Conservation (phyloP, 2,888 invertebrate species). For the Troides helena region DNA sequence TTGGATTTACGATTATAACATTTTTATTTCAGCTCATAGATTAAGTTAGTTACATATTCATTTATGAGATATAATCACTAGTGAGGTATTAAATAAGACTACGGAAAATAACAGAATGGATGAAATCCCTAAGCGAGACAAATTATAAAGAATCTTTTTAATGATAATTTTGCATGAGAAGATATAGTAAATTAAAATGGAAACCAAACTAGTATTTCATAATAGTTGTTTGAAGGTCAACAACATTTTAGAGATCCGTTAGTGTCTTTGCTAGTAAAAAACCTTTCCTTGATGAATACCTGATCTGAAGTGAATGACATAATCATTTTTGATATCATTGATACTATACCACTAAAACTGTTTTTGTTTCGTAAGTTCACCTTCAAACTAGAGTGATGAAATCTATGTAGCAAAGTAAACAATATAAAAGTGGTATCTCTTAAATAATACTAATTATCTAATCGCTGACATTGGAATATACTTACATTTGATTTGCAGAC, state of each 20-base stretch:
- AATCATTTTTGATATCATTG: slow-evolving; percentile 7
- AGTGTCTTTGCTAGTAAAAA: slow-evolving; percentile 19
- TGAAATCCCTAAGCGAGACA: background rate
- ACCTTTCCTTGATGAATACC: slow-evolving; percentile 19
- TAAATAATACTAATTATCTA: slow-evolving; percentile 15
- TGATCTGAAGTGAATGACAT: slow-evolving; percentile 11
- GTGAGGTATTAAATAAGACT: no score
- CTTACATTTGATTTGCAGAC: slow-evolving; percentile 10
- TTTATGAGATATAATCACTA: no score
- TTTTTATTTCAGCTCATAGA: no score
- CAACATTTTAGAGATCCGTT: slow-evolving; percentile 26
- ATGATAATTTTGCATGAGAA: background rate
- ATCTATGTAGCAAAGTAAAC: slow-evolving; percentile 13
- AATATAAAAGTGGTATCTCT: slow-evolving; percentile 1
- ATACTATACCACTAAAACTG: background rate
- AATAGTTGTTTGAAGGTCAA: slow-evolving; percentile 22
- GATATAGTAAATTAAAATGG: slow-evolving; percentile 9
- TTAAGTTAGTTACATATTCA: no score
- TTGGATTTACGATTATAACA: no score
- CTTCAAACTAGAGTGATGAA: slow-evolving; percentile 15
- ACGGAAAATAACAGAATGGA: no score
- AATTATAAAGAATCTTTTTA: slow-evolving; percentile 1
- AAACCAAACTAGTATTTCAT: slow-evolving; percentile 22
- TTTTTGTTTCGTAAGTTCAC: background rate
- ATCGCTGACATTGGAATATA: slow-evolving; percentile 4